Evolutionary conservation across 2,113 vertebrate species (phyloP).

Genomic region (Neomonachus schauinslandi): DNA sequence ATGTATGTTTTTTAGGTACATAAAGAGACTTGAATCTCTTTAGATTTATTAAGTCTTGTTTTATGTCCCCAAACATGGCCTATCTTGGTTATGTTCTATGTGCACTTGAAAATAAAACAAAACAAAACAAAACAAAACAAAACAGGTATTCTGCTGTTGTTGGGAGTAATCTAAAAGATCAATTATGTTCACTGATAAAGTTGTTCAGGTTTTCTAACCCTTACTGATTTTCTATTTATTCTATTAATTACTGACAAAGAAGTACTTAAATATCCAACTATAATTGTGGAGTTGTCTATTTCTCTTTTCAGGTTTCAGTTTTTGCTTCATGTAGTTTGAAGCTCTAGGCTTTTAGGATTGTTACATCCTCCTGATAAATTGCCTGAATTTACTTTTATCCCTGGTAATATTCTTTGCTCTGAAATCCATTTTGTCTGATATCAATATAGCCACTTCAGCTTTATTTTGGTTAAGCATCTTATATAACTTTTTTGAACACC

Average conservation of each 20-base stretch:
- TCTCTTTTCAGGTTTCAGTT: not conserved
- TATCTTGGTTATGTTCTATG: not conserved
- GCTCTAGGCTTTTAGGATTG: not conserved
- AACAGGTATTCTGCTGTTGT: not conserved
- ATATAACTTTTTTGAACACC: not conserved
- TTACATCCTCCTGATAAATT: not conserved
- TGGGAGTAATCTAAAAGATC: not conserved
- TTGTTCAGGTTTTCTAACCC: not conserved
- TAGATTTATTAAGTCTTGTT: not conserved
- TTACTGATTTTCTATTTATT: not conserved
- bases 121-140: not conserved
- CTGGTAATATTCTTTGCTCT: not conserved
- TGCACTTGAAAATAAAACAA: not conserved
- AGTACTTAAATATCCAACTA: not conserved
- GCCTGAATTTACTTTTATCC: not conserved
- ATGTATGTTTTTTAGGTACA: no score
- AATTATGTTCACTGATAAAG: not conserved
- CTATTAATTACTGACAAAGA: not conserved
- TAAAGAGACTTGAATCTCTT: not conserved
- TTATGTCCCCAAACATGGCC: not conserved
- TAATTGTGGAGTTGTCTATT: not conserved
- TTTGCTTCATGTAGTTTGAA: not conserved
- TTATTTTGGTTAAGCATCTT: not conserved
- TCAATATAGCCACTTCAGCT: not conserved
- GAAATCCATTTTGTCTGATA: not conserved